A percentile compares a stretch with the other conserved stretches of the same genome.
Evolutionary conservation across 2,113 vertebrate species (phyloP).

Genomic region (Regulus satrapa): DNA sequence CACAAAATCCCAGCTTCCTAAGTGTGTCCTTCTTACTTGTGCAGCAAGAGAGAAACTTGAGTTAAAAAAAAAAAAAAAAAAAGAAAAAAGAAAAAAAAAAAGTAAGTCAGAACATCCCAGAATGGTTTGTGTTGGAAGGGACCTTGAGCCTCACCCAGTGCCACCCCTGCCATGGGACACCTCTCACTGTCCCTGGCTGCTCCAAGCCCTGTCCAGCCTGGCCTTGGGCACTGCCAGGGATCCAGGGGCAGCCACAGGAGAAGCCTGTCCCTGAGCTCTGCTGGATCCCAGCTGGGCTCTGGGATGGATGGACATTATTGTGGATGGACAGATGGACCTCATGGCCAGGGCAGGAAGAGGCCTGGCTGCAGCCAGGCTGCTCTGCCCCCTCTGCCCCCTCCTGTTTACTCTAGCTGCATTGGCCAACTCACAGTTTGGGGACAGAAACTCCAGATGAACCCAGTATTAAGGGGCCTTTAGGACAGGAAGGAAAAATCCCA

Average conservation of each 20-base stretch:
- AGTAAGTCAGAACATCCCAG: not conserved
- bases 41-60: not conserved
- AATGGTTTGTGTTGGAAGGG: not conserved
- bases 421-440: not conserved
- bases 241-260: not conserved
- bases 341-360: accelerated
- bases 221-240: not conserved
- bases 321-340: not conserved
- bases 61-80: too few relatives aligned
- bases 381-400: not conserved
- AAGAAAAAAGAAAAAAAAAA: too few relatives aligned
- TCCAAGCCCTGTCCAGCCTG: accelerated
- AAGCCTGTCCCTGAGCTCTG: not conserved
- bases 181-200: not conserved
- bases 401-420: not conserved
- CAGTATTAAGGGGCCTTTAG: accelerated
- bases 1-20: not conserved
- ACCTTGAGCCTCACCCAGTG: accelerated
- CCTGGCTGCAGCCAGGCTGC: not conserved
- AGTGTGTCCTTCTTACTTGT: not conserved
- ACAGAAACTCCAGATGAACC: not conserved
- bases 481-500: not conserved
- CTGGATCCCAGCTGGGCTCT: not conserved
- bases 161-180: not conserved
- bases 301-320: not conserved